These are phyloP conservation scores for Schizaphis graminum DNA, from an alignment of 2,888 invertebrate genomes.

Conservation along the genomic window DNA sequence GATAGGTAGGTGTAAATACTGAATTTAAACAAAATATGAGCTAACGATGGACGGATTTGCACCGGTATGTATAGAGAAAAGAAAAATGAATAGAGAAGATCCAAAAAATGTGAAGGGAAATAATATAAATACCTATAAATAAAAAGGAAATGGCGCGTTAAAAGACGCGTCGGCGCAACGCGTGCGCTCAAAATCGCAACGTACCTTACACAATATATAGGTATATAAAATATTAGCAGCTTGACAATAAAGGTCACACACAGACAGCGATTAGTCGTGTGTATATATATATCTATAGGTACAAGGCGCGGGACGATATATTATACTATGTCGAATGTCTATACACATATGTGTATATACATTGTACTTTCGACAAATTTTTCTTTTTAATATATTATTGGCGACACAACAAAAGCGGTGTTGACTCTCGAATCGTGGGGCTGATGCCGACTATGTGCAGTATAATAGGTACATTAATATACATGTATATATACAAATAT, in stretches of 20 bases:
- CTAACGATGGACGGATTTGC: not conserved
- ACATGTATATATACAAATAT: not conserved
- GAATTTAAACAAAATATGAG: not conserved
- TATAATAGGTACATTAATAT: not conserved
- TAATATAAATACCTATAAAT: not conserved
- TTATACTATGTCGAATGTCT: not conserved
- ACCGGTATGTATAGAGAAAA: not conserved
- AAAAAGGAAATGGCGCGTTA: slow-evolving; percentile 41
- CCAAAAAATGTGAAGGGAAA: not conserved
- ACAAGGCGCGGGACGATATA: not conserved
- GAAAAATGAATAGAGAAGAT: not conserved
- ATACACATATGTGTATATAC: not conserved
- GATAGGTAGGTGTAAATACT: not conserved
- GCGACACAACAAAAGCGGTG: not conserved
- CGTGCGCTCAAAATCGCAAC: not conserved
- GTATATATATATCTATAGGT: not conserved
- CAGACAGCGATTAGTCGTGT: not conserved
- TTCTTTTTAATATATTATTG: not conserved
- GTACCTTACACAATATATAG: not conserved
- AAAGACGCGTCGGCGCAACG: slow-evolving; percentile 25
- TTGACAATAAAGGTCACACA: not conserved
- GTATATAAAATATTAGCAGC: not conserved
- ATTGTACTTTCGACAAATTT: slow-evolving; percentile 4
- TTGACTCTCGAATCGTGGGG: slow-evolving; percentile 4
- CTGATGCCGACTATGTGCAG: not conserved